Evolutionary conservation across 2,888 invertebrate genomes (phyloP), one percentile per base, ranked within the genome.

Genomic region (Meiosimyza decipiens): DNA sequence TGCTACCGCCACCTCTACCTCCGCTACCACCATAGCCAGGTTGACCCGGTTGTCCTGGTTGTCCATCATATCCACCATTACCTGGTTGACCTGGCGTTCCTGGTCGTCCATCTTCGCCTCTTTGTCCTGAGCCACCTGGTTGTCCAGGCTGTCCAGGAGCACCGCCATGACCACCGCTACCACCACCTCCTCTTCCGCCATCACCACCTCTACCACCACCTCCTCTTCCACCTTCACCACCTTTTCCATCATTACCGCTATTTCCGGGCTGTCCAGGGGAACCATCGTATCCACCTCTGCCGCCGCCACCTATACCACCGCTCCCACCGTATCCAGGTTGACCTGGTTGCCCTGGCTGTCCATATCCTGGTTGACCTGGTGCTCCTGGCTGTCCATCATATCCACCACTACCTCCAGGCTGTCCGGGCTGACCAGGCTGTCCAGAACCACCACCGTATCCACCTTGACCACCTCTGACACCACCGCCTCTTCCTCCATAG

Each of bases 381-480:
- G 15, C 47, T 6, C 47, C 47, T 15, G 40, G 11, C 49, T 18
- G 16, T 18, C 28, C 28, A 28, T 28, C 28, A 28, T 28, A 28
- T 28, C 28, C 40, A 7, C 9, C 59, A 18, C 9, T 9, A 33
- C 62, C 62, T 6, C 40, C 40, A 9, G 40, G 40, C 9, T 40
- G 40, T 13, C 63, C 63, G 1, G 63, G 47, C 7, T 63, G 63
- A 63, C 63, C 63, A 40, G 63, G 47, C 49, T 63, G 63, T 13
- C 40, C 63, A 18, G 47, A 47, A n/a, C 1, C 33, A 47, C 63
- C 63, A 47, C 63, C 63, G 33, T 33, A 11, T 15, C 49, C 47
- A n/a, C 63, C 63, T 15, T 22, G 15, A 22, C 59, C 22, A 59
- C 59, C 59, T 7, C 59, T 13, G 16, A 5, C 16, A 59, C 28